Percentiles rank a stretch among this genome's conserved stretches.
These are phyloP conservation scores for Petrolisthes cinctipes DNA, from an alignment of 2,888 invertebrate species.

Conservation along the genomic window DNA sequence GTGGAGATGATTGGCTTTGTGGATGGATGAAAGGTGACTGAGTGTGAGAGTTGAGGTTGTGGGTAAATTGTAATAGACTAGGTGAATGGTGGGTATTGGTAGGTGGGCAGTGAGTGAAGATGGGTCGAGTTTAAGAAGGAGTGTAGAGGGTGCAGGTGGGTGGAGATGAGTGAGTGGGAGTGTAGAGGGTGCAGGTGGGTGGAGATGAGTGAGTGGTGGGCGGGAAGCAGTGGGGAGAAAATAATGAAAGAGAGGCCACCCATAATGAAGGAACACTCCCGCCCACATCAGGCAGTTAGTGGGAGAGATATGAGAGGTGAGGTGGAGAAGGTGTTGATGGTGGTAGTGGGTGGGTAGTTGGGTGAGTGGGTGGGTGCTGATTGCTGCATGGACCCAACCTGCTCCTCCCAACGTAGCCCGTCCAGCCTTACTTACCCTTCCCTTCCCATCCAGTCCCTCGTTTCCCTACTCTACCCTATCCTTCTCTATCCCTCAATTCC, in stretches of 20 bases:
- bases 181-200: neutral
- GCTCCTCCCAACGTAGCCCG: no score
- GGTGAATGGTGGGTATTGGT: neutral
- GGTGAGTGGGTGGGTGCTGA: no score
- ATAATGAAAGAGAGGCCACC: neutral
- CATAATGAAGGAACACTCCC: no score
- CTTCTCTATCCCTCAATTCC: neutral
- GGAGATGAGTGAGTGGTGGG: neutral
- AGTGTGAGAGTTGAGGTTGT: no score
- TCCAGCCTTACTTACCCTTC: no score
- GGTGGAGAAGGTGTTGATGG: constrained; percentile 20
- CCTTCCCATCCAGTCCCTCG: neutral
- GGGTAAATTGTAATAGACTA: neutral
- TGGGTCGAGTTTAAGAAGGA: neutral
- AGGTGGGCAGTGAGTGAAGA: neutral
- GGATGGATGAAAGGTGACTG: no score
- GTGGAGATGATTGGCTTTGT: no score
- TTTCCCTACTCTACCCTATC: neutral
- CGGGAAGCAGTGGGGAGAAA: neutral
- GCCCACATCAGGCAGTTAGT: neutral
- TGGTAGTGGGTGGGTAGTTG: no score
- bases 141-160: neutral
- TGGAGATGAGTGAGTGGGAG: neutral
- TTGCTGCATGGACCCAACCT: no score
- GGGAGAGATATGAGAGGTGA: constrained; percentile 17